These are phyloP conservation scores for Dolomedes plantarius DNA, from an alignment of 2,888 invertebrate species.

Conservation along the genomic window DNA sequence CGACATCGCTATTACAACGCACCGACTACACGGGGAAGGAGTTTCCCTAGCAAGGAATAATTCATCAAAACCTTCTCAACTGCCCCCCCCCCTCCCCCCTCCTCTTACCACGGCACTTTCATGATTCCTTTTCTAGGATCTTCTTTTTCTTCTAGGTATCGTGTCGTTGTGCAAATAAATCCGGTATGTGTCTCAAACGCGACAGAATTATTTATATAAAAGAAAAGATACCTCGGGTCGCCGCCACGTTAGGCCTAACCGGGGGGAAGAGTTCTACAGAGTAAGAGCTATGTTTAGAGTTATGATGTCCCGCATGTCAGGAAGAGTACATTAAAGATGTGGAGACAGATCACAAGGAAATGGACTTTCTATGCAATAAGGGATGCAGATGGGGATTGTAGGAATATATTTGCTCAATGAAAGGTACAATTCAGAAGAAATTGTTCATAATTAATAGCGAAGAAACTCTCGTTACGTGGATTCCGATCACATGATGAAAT, in stretches of 20 bases:
- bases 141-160: constrained; percentile 27
- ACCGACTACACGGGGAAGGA: constrained; percentile 60
- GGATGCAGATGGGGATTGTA: background rate
- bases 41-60: constrained; percentile 54
- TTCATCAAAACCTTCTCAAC: constrained; percentile 57
- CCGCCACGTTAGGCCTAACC: background rate
- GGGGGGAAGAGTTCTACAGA: background rate
- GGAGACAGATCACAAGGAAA: background rate
- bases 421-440: no score
- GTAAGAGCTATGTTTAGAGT: background rate
- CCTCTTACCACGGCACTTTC: constrained; percentile 28
- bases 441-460: no score
- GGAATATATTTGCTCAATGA: background rate
- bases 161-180: constrained; percentile 64
- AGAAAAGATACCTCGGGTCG: background rate
- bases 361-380: background rate
- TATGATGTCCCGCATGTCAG: background rate
- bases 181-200: constrained; percentile 18
- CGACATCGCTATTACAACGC: constrained; percentile 40
- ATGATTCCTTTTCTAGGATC: constrained; percentile 28
- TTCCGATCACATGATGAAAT: no score
- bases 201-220: constrained; percentile 1
- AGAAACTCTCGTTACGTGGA: no score
- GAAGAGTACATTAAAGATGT: background rate
- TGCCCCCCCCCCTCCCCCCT: constrained; percentile 6